These are phyloP conservation scores for Apodemia zela DNA, from an alignment of 2,888 invertebrate genomes.

Conservation along the genomic window DNA sequence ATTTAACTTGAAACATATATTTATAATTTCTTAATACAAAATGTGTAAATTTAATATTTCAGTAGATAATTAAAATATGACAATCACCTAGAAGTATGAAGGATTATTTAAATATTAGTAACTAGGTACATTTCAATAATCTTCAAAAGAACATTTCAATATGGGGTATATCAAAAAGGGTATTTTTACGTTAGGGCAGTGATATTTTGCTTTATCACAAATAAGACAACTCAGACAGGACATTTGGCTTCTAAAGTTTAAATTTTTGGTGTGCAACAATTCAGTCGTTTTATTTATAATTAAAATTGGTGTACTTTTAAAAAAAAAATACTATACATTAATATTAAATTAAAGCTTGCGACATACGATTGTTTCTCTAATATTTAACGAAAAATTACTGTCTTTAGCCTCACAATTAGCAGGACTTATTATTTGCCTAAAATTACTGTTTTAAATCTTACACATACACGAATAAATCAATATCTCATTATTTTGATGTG, in stretches of 20 bases:
- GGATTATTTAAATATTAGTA: not conserved
- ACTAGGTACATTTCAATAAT: not conserved
- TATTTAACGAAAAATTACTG: no score
- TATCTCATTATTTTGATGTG: not conserved
- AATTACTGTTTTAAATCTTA: no score
- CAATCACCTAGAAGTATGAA: not conserved
- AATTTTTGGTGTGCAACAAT: slow-evolving; percentile 7
- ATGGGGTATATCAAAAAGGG: not conserved
- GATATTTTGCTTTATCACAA: slow-evolving; percentile 1
- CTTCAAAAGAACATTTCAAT: not conserved
- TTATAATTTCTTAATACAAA: not conserved
- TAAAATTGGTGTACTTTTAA: not conserved
- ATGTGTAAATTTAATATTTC: not conserved
- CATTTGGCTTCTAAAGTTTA: not conserved
- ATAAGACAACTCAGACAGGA: not conserved
- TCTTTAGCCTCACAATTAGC: not conserved
- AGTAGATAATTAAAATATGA: not conserved
- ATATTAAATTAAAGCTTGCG: not conserved
- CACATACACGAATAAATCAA: not conserved
- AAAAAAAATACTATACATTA: not conserved
- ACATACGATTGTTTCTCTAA: not conserved
- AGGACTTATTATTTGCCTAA: not conserved
- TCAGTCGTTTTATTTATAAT: slow-evolving; percentile 1
- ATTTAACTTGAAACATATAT: not conserved
- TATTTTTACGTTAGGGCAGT: not conserved